Evolutionary conservation across 2,888 invertebrate genomes (phyloP).

Genomic region (Cenopis cana): DNA sequence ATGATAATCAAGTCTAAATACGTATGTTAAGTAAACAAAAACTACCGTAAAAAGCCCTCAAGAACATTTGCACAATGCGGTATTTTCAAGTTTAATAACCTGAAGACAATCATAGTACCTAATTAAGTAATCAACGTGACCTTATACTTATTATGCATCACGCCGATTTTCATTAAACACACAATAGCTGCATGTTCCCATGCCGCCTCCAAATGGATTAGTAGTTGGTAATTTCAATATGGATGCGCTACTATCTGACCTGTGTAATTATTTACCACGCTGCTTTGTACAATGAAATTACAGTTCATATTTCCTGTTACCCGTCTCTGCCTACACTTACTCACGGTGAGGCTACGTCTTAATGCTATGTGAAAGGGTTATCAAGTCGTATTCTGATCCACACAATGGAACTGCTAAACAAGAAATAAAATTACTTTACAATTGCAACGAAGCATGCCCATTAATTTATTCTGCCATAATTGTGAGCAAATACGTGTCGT

Average conservation of each 20-base stretch:
- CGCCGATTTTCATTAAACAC: slow-evolving; percentile 59
- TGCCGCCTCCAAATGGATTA: slow-evolving; percentile 55
- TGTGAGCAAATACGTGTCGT: slow-evolving; percentile 16
- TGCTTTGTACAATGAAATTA: slow-evolving; percentile 64
- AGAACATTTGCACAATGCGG: slow-evolving; percentile 24
- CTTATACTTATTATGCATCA: slow-evolving; percentile 48
- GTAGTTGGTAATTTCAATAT: slow-evolving; percentile 53
- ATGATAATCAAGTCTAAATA: slow-evolving; percentile 5
- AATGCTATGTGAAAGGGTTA: slow-evolving; percentile 49
- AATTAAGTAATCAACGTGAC: slow-evolving; percentile 56
- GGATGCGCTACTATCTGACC: slow-evolving; percentile 49
- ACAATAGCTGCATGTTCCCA: slow-evolving; percentile 60
- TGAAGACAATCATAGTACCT: slow-evolving; percentile 41
- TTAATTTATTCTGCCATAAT: slow-evolving; percentile 35
- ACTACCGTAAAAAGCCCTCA: not conserved
- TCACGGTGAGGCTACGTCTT: slow-evolving; percentile 38
- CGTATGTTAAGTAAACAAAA: slow-evolving; percentile 1
- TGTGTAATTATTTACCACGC: slow-evolving; percentile 64
- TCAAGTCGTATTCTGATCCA: slow-evolving; percentile 45
- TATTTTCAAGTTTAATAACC: slow-evolving; percentile 20
- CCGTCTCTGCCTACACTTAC: slow-evolving; percentile 49
- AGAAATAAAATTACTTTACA: slow-evolving; percentile 40
- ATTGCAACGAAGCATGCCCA: slow-evolving; percentile 34
- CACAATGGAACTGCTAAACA: slow-evolving; percentile 49
- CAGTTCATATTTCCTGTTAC: slow-evolving; percentile 64